Base-by-base conservation (phyloP, 2,797 vertebrate genomes). In the Lates japonicus region DNA sequence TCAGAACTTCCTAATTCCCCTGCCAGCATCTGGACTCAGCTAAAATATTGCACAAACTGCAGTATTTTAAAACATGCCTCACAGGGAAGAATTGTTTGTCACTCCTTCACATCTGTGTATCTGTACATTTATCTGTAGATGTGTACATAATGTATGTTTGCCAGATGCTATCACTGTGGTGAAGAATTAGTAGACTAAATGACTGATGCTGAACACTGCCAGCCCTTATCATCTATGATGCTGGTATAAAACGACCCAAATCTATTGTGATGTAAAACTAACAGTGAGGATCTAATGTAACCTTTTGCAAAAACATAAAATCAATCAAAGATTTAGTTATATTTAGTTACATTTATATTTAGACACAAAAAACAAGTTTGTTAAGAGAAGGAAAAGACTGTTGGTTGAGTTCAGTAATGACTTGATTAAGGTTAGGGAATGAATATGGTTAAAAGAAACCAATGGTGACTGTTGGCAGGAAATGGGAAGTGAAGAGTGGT, bases 61-160 rank as follows among this genome's bases (percentile, higher is more conserved):
- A 39, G 3, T 83, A 55, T 81, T 83, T 81, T 75, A 48, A 81
- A 88, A 70, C 13, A n/a, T 54, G 25, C 13, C 42, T 70, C 7
- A 1, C 2, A 31, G 57, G 17, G 29, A 52, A 20, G 31, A 62
- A 29, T 1, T 0, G 17, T 39, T 46, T 12, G 29, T 39, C 33
- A 66, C 35, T 42, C 31, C 42, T 44, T 52, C 6, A 49, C 46
- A 3, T 52, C 8, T 48, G 12, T 29, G 25, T 44, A 12, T 20
- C n/a, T 19, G 13, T 68, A 13, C 7, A 63, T 62, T 55, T 70
- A 20, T 71, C 19, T 42, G n/a, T 62, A 9, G 33, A 22, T 20
- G 9, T 44, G 8, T 29, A 16, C 1, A 61, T 37, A 19, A 29
- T 46, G 2, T 35, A 42, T 51, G 12, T 59, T 35, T 13, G 25